Percentiles rank a stretch among this genome's conserved stretches.
Evolutionary conservation across 2,888 invertebrate genomes (phyloP).

Genomic region (Metopia argyrocephala): DNA sequence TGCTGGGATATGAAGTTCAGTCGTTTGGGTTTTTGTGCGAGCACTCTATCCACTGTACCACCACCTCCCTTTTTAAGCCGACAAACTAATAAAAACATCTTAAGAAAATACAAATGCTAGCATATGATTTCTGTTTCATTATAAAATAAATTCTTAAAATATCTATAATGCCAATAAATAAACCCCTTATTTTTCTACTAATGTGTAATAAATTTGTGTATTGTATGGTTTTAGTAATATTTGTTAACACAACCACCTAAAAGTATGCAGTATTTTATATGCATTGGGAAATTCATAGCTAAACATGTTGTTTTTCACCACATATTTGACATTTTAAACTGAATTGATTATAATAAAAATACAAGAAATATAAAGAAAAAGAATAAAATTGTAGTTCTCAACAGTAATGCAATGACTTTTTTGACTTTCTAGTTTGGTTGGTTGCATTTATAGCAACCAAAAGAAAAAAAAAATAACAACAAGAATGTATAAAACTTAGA

Average conservation of each 20-base stretch:
- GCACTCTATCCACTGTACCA: too few relatives aligned
- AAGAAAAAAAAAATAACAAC: too few relatives aligned
- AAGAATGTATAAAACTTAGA: slow-evolving; percentile 14
- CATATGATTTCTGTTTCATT: too few relatives aligned
- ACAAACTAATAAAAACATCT: too few relatives aligned
- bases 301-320: background rate
- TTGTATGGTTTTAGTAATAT: background rate
- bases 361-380: background rate
- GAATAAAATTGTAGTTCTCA: background rate
- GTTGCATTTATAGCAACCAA: slow-evolving; percentile 25
- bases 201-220: background rate
- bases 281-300: background rate
- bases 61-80: too few relatives aligned
- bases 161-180: too few relatives aligned
- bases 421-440: slow-evolving; percentile 38
- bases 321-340: background rate
- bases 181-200: too few relatives aligned
- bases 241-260: slow-evolving; percentile 6
- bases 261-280: slow-evolving; percentile 4
- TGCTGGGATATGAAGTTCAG: too few relatives aligned
- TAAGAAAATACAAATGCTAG: too few relatives aligned
- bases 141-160: too few relatives aligned
- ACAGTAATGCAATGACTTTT: slow-evolving; percentile 7
- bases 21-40: too few relatives aligned
- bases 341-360: background rate